A percentile compares a stretch with the other conserved stretches of the same genome.
phyloP scores from a whole-genome alignment of 2,797 vertebrate species.

The Rhadinocentrus ornatus region DNA sequence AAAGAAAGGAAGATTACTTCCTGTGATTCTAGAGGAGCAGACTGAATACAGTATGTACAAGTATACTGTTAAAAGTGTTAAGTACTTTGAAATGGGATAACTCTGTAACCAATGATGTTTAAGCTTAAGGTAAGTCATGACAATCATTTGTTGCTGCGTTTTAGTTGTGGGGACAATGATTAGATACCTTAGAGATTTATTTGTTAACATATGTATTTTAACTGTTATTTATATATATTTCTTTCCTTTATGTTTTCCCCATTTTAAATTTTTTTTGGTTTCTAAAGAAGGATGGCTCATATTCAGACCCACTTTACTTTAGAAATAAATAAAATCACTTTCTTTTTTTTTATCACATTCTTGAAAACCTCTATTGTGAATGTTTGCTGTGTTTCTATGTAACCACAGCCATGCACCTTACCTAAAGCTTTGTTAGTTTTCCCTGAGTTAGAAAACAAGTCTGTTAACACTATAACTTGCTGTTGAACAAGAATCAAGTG shows the following conservation, averaged over 20 bases:
- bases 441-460: slow-evolving; percentile 46
- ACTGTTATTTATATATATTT: slow-evolving; percentile 75
- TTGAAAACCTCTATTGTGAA: slow-evolving; percentile 27
- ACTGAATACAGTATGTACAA: slow-evolving; percentile 30
- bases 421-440: slow-evolving; percentile 50
- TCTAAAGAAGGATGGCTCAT: slow-evolving; percentile 17
- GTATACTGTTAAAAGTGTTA: slow-evolving; percentile 17
- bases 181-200: slow-evolving; percentile 45
- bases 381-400: slow-evolving; percentile 49
- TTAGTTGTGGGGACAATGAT: slow-evolving; percentile 44
- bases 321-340: slow-evolving; percentile 5
- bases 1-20: slow-evolving; percentile 47
- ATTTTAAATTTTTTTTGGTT: slow-evolving; percentile 23
- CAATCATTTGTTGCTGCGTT: slow-evolving; percentile 69
- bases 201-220: slow-evolving; percentile 56
- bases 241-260: slow-evolving; percentile 35
- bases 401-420: slow-evolving; percentile 42
- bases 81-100: slow-evolving; percentile 34
- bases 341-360: slow-evolving; percentile 18
- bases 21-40: slow-evolving; percentile 24
- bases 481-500: slow-evolving; percentile 24
- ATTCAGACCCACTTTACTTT: slow-evolving; percentile 37
- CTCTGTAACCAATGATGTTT: slow-evolving; percentile 47
- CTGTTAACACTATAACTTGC: slow-evolving; percentile 63
- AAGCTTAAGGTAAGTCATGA: slow-evolving; percentile 62